Evolutionary conservation across 2,797 vertebrate species (phyloP).

Genomic region (Borostomias antarcticus): DNA sequence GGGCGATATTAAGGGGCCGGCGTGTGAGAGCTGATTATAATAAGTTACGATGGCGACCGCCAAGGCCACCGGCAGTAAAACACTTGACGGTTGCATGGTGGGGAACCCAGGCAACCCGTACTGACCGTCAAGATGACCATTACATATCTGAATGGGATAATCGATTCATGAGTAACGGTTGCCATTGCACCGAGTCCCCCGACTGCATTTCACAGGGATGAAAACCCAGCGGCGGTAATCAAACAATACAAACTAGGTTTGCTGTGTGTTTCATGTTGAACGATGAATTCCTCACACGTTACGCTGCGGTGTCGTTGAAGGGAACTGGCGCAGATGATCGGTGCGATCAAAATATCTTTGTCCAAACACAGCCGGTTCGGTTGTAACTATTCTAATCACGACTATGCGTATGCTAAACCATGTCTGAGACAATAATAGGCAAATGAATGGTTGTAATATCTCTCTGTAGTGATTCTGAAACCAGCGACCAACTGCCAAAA

Average conservation of each 20-base stretch:
- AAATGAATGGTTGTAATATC: conserved; percentile 47
- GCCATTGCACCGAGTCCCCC: neutral
- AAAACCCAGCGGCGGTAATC: neutral
- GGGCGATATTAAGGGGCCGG: neutral
- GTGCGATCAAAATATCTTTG: conserved; percentile 21
- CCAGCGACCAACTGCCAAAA: conserved; percentile 49
- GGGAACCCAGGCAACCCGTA: neutral
- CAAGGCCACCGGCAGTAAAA: neutral
- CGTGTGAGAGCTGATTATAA: neutral
- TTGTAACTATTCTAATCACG: conserved; percentile 43
- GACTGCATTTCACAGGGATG: neutral
- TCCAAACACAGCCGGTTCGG: conserved; percentile 36
- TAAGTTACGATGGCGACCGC: neutral
- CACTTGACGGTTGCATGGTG: neutral
- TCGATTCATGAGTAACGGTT: neutral
- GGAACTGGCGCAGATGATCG: conserved; percentile 22
- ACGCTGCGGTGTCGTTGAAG: conserved; percentile 12
- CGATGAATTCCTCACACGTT: conserved; percentile 6
- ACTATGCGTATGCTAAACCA: conserved; percentile 38
- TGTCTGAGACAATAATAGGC: conserved; percentile 35
- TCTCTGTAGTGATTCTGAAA: conserved; percentile 34
- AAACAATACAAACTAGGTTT: too few species aligned
- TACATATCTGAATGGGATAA: neutral
- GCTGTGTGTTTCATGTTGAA: too few species aligned
- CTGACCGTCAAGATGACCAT: conserved; percentile 5